Evolutionary conservation across 2,888 invertebrate species (phyloP).

Genomic region (Chaitophorus viminalis): DNA sequence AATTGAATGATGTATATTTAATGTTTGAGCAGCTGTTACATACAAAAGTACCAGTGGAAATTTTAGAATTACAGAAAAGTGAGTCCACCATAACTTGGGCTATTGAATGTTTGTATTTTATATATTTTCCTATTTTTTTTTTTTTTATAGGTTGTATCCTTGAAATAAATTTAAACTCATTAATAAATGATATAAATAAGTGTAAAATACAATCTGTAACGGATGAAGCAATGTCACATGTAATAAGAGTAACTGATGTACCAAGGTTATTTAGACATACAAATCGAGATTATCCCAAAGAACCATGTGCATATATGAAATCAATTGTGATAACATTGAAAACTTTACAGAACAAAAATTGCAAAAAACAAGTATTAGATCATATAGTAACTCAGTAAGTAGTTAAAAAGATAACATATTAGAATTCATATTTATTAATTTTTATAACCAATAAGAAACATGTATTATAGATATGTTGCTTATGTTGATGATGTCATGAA

Average conservation of each 20-base stretch:
- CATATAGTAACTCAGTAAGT: slow-evolving; percentile 49
- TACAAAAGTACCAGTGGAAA: slow-evolving; percentile 6
- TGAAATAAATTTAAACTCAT: slow-evolving; percentile 28
- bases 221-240: slow-evolving; percentile 69
- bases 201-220: slow-evolving; percentile 64
- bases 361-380: slow-evolving; percentile 49
- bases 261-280: slow-evolving; percentile 92
- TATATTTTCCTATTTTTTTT: not conserved
- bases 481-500: slow-evolving; percentile 88
- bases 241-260: slow-evolving; percentile 87
- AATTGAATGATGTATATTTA: slow-evolving; percentile 47
- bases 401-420: slow-evolving; percentile 59
- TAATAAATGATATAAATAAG: slow-evolving; percentile 44
- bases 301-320: slow-evolving; percentile 83
- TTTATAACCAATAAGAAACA: not conserved
- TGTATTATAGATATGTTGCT: slow-evolving; percentile 72
- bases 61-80: slow-evolving; percentile 52
- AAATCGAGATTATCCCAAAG: slow-evolving; percentile 85
- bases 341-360: slow-evolving; percentile 32
- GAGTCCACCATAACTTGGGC: not conserved
- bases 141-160: slow-evolving; percentile 52
- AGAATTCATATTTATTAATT: not conserved
- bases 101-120: not conserved
- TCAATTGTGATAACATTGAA: slow-evolving; percentile 65
- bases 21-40: slow-evolving; percentile 37